Evolutionary conservation across 2,113 vertebrate genomes (phyloP).

Genomic region (Epinephelus cyanopodus): DNA sequence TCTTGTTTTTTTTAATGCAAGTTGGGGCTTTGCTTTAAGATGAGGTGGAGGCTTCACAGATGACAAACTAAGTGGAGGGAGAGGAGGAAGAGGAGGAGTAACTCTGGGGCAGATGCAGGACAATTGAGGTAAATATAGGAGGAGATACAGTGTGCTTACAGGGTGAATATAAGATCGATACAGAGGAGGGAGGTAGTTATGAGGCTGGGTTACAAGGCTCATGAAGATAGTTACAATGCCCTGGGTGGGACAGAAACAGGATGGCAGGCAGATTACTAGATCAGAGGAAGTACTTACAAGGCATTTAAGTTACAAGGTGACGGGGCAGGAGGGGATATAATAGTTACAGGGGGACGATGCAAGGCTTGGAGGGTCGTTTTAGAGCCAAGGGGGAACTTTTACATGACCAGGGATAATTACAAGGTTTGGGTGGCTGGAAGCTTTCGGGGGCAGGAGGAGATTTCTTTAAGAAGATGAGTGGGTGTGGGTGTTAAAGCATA

Average conservation of each 20-base stretch:
- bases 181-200: conserved; percentile 81
- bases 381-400: conserved; percentile 62
- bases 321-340: conserved; percentile 52
- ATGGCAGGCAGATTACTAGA: conserved; percentile 75
- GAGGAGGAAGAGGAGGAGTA: conserved; percentile 37
- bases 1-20: conserved; percentile 19
- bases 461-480: conserved; percentile 66
- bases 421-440: conserved; percentile 62
- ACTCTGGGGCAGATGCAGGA: conserved; percentile 75
- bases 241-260: conserved; percentile 65
- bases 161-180: conserved; percentile 66
- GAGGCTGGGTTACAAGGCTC: conserved; percentile 79
- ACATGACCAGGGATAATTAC: conserved; percentile 70
- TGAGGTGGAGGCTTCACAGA: conserved; percentile 36
- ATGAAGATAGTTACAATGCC: conserved; percentile 75
- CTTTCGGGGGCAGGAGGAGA: conserved; percentile 57
- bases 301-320: conserved; percentile 76
- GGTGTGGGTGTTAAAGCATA: conserved; percentile 51
- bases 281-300: conserved; percentile 74
- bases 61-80: conserved; percentile 61
- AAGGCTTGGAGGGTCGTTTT: conserved; percentile 54
- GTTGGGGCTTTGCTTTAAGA: conserved; percentile 42
- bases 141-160: conserved; percentile 73
- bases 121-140: conserved; percentile 69
- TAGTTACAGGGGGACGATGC: conserved; percentile 73